Evolutionary conservation across 1,140 invertebrate genomes (phyloP).

Genomic region (Pogonognathellus flavescens): DNA sequence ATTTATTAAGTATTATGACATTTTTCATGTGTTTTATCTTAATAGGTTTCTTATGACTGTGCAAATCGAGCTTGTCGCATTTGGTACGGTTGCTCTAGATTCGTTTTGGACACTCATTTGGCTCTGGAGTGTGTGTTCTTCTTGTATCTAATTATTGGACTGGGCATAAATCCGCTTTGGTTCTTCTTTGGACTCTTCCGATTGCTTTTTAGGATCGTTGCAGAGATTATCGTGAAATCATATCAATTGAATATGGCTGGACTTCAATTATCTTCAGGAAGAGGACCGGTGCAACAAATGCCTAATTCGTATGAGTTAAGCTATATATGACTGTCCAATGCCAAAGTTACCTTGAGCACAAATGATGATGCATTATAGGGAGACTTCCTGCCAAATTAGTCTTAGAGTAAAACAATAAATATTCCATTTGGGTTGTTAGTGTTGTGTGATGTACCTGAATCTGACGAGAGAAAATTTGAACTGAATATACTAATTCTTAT

Average conservation of each 20-base stretch:
- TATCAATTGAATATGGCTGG: conserved; percentile 38
- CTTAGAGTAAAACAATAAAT: background rate
- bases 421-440: background rate
- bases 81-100: conserved; percentile 48
- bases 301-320: conserved; percentile 3
- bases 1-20: too few relatives aligned
- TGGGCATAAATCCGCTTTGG: conserved; percentile 25
- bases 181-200: conserved; percentile 51
- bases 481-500: too few relatives aligned
- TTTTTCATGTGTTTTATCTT: background rate
- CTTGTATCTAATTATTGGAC: conserved; percentile 23
- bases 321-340: conserved; percentile 6
- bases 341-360: background rate
- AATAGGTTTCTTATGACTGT: conserved; percentile 14
- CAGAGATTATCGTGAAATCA: conserved; percentile 44
- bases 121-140: conserved; percentile 41
- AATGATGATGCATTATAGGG: background rate
- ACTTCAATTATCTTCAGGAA: conserved; percentile 11
- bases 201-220: conserved; percentile 28
- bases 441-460: background rate
- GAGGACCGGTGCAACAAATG: background rate
- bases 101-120: conserved; percentile 35
- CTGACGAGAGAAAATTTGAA: background rate
- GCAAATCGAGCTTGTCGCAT: conserved; percentile 40
- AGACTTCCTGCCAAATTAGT: conserved; percentile 15